Evolutionary conservation across 2,888 invertebrate genomes (phyloP), one percentile per base, ranked within the genome.

Genomic region (Barypeithes pellucidus): DNA sequence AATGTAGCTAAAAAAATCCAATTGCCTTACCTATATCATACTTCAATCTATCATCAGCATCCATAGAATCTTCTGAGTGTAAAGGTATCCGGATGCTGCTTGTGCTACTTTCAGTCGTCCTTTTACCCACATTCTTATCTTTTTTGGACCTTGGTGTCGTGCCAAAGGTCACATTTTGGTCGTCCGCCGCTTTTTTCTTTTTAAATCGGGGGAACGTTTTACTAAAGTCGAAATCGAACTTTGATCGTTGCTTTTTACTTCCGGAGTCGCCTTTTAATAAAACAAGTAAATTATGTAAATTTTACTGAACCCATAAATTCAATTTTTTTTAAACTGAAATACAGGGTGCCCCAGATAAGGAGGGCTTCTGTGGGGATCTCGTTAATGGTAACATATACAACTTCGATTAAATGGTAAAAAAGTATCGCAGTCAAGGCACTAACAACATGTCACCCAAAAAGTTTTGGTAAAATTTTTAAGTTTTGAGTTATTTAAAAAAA

Each of bases 131-230:
- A 4, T 61, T 11, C 8, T 60, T 67, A 29, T 1, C 18, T 33
- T 57, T 57, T 45, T 74, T 80, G 68, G 86, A 12, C 89, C 90
- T 86, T 0, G 90, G 89, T 9, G 92, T 88, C 18, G 93, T 91
- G 0, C 92, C 90, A 72, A 91, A 93, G 61, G 88, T 89, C 45
- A 57, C 36, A 16, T 67, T 67, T 8, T 67, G 52, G 11, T 60
- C 68, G 1, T 61, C 22, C 68, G 76, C 74, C 0, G 76, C 52
- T 67, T 82, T 82, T 75, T 79, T 81, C 66, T 80, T 82, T 80
- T 92, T 91, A 77, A 95, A 89, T 79, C 94, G 89, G 0, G 95
- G 95, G 82, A 93, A 94, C 0, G 95, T 95, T 79, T 91, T 90
- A 76, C 65, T 63, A 43, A 93, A 91, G 84, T 93, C 93, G 81